Conservation (phyloP, 1,140 invertebrate genomes). For the Homarus americanus region DNA sequence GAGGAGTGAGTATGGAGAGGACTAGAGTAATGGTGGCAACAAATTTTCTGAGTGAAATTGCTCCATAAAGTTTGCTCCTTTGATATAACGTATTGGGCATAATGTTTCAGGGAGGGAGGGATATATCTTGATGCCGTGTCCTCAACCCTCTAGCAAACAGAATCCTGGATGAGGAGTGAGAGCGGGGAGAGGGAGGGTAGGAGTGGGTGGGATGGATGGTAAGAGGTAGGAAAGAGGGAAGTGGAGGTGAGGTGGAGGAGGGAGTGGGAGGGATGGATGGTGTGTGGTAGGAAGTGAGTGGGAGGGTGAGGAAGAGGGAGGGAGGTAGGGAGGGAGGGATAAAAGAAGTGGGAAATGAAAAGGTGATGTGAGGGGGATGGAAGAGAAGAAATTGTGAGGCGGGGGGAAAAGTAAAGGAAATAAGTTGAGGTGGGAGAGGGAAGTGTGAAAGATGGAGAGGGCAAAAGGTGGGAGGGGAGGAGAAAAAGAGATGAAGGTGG, state of each 20-base stretch:
- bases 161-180: neutral
- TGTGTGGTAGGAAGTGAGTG: neutral
- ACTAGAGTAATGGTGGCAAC: constrained; percentile 12
- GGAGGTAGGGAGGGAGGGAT: too few species aligned
- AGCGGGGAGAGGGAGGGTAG: too few species aligned
- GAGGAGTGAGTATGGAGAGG: too few species aligned
- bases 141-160: too few species aligned
- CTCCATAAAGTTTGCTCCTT: constrained; percentile 35
- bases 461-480: neutral
- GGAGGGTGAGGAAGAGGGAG: neutral
- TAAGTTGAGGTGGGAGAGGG: neutral
- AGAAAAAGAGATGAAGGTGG: neutral
- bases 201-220: neutral
- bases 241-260: too few species aligned
- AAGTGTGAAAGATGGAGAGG: neutral
- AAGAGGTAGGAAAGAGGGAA: too few species aligned
- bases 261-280: neutral
- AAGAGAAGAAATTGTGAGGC: neutral
- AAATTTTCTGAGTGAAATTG: constrained; percentile 34
- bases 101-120: constrained; percentile 10
- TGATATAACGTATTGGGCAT: constrained; percentile 43
- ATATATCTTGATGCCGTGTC: too few species aligned
- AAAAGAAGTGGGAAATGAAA: neutral
- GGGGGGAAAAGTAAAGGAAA: neutral
- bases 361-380: too few species aligned